Evolutionary conservation across 2,797 vertebrate genomes (phyloP), one percentile per base, ranked within the genome.

Genomic region (Potorous gilbertii): DNA sequence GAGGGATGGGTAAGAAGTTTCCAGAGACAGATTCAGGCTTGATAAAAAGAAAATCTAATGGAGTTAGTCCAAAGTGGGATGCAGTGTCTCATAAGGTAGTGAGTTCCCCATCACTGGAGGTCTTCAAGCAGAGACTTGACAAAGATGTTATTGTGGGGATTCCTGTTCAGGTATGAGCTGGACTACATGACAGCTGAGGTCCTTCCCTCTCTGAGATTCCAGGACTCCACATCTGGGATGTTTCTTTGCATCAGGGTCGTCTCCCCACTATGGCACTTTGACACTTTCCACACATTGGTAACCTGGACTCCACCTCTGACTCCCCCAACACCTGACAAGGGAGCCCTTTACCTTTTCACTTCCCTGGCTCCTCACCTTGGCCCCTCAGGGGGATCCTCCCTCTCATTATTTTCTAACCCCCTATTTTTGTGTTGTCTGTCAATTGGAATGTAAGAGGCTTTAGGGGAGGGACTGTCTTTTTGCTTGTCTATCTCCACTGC

Each of bases 381-480:
- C 21, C 40, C 74, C 21, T 87, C 21, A 11, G 74, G 40, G 11
- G 74, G 74, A 4, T 87, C 21, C 40, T 50, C 10, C 74, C 74
- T 87, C 74, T 87, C 10, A 10, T 9, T 40, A 27, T 46, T 87
- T 87, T 24, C 40, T 40, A 50, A 27, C 74, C n/a, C 16, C 14
- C 34, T 40, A 40, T 74, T 74, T 66, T 74, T 74, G 34, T 74
- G 16, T 74, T 18, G 16, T n/a, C 34, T 40, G 34, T 2, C 14
- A 46, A 62, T 21, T 21, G 5, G 56, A 50, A 92, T 1, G 34
- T 0, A 21, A 56, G 46, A 50, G 54, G 0, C 0, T 55, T 1
- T 0, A 0, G 16, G 29, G 21, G 4, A 16, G 11, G 74, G 55
- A n/a, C 0, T 34, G 13, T 34, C 11, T 1, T 59, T 31, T 92